Evolutionary conservation across 2,113 vertebrate genomes (phyloP), one percentile per base, ranked within the genome.

Genomic region (Serilophus lunatus): DNA sequence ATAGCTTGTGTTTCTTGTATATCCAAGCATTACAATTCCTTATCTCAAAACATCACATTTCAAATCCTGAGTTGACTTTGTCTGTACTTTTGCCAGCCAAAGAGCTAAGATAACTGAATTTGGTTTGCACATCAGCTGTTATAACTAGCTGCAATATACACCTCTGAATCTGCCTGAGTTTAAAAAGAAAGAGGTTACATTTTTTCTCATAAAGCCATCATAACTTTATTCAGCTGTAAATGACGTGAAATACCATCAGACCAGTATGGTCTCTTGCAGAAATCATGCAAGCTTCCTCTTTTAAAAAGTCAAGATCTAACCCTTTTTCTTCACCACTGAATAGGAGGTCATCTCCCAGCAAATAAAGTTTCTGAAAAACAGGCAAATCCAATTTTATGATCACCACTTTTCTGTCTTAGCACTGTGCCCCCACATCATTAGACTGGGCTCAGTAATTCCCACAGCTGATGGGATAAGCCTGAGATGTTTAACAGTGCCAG

Each of bases 11-110:
- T 68, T 85, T 89, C 82, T 69, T 85, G 38, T 87, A 42, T 74
- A 82, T 65, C 56, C 75, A 47, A 69, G 35, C 45, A 82, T 87
- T 88, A 65, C 36, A 24, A 23, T 53, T 82, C 63, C 66, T 92
- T 94, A 93, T 95, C 92, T 93, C 51, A 85, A 77, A 95, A 87
- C 63, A 95, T 93, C 87, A 87, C 89, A 66, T 96, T 91, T 93
- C 59, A 87, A 86, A 91, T 94, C 59, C 70, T 54, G 59, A 87
- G 57, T 47, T 92, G 81, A 91, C 80, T 91, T 87, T 76, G 28
- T 82, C 78, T 95, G 77, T 76, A 72, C 65, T 65, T 89, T 88
- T 69, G 59, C 93, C 85, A 95, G 60, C 42, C 88, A 75, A 79
- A 78, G 64, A 83, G 50, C 47, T 61, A 74, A 93, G 78, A 91